phyloP scores from a whole-genome alignment of 2,113 vertebrate species.

The Dicrurus megarhynchus region DNA sequence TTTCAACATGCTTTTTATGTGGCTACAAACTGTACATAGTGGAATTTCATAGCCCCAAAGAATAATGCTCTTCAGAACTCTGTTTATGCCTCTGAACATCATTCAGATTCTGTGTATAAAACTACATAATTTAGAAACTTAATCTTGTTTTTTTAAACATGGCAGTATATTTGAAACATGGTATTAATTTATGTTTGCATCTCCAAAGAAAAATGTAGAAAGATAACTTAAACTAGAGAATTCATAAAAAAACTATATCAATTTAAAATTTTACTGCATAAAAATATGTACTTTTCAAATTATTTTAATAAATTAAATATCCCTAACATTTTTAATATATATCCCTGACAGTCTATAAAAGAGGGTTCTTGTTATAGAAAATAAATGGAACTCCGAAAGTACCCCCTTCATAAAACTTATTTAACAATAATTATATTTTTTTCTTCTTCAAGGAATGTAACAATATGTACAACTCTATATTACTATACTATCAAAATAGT shows the following conservation, averaged over 20 bases:
- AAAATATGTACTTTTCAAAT: conserved; percentile 83
- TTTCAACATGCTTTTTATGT: conserved; percentile 38
- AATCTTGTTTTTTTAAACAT: conserved; percentile 62
- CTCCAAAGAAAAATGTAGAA: conserved; percentile 78
- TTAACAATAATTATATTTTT: conserved; percentile 72
- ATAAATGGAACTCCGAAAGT: conserved; percentile 77
- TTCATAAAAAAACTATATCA: conserved; percentile 70
- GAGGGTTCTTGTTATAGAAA: conserved; percentile 80
- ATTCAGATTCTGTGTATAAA: conserved; percentile 71
- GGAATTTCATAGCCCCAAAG: conserved; percentile 52
- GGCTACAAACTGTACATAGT: conserved; percentile 44
- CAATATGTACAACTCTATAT: conserved; percentile 78
- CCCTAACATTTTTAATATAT: conserved; percentile 76
- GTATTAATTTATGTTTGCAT: conserved; percentile 70
- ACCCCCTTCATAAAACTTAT: conserved; percentile 83
- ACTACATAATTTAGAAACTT: conserved; percentile 73
- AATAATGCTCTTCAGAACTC: conserved; percentile 65
- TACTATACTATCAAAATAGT: conserved; percentile 76
- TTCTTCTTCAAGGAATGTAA: conserved; percentile 78
- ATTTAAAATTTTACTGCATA: conserved; percentile 80
- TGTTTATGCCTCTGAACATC: conserved; percentile 66
- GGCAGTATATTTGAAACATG: conserved; percentile 77
- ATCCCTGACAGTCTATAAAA: conserved; percentile 84
- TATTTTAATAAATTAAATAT: conserved; percentile 83
- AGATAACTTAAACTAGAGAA: conserved; percentile 77